phyloP scores from a whole-genome alignment of 2,797 vertebrate species.

The Acomys russatus region DNA sequence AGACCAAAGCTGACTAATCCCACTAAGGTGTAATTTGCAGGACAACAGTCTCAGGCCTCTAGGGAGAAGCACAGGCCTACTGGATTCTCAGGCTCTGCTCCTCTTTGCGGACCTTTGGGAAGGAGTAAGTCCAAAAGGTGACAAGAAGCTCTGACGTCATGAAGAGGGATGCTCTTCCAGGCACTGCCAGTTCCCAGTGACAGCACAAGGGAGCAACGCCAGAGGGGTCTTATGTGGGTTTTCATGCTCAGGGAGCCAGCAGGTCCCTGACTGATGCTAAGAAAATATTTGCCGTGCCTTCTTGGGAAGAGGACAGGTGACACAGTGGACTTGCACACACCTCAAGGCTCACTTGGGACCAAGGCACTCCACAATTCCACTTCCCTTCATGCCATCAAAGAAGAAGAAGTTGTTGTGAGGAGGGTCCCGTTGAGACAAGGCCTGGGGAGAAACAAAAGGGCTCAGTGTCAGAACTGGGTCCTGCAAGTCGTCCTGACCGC shows the following conservation, averaged over 20 bases:
- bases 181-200: too few species aligned
- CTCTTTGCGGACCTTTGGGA: background rate
- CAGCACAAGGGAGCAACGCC: too few species aligned
- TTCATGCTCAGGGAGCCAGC: background rate
- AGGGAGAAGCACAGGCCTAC: too few species aligned
- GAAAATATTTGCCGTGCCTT: background rate
- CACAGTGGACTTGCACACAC: background rate
- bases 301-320: background rate
- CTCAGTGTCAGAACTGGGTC: constrained; percentile 15
- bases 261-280: background rate
- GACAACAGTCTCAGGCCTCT: background rate
- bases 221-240: background rate
- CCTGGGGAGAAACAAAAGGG: constrained; percentile 86
- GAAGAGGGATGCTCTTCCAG: background rate
- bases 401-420: constrained; percentile 98
- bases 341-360: constrained; percentile 84
- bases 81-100: fast-evolving
- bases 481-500: background rate
- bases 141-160: background rate
- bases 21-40: background rate
- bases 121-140: background rate
- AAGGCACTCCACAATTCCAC: constrained; percentile 94
- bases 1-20: background rate
- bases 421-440: constrained; percentile 95
- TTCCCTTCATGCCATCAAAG: constrained; percentile 95